These are phyloP conservation scores for Helicoverpa armigera DNA, from an alignment of 1,140 invertebrate species.

Conservation along the genomic window DNA sequence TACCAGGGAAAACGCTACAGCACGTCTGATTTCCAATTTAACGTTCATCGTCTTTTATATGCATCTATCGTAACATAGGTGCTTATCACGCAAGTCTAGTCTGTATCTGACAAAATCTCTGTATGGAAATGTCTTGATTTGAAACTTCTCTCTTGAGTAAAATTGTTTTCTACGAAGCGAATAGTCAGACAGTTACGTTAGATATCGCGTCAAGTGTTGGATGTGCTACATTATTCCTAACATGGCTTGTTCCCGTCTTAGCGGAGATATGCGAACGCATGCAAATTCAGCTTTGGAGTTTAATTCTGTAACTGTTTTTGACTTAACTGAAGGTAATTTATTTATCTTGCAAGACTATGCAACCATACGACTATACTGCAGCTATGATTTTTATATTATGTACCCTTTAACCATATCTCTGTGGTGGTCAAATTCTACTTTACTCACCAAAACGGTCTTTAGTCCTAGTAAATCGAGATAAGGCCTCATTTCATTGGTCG, in stretches of 20 bases:
- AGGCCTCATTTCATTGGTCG: too few relatives aligned
- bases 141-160: not conserved
- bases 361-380: too few relatives aligned
- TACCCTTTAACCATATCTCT: too few relatives aligned
- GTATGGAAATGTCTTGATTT: not conserved
- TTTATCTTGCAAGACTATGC: too few relatives aligned
- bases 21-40: not conserved
- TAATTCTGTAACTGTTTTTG: not conserved
- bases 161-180: not conserved
- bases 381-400: too few relatives aligned
- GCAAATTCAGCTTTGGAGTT: conserved; percentile 15
- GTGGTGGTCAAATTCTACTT: too few relatives aligned
- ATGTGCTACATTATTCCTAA: conserved; percentile 15
- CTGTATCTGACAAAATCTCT: not conserved
- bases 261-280: conserved; percentile 11
- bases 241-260: conserved; percentile 19
- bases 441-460: too few relatives aligned
- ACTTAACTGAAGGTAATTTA: not conserved
- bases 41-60: not conserved
- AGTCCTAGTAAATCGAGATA: too few relatives aligned
- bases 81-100: not conserved
- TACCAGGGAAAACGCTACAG: not conserved
- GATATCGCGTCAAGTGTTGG: not conserved
- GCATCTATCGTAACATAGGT: too few relatives aligned
- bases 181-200: conserved; percentile 2